Conservation (phyloP, 2,888 invertebrate species). For the Amblyjoppa fuscipennis region DNA sequence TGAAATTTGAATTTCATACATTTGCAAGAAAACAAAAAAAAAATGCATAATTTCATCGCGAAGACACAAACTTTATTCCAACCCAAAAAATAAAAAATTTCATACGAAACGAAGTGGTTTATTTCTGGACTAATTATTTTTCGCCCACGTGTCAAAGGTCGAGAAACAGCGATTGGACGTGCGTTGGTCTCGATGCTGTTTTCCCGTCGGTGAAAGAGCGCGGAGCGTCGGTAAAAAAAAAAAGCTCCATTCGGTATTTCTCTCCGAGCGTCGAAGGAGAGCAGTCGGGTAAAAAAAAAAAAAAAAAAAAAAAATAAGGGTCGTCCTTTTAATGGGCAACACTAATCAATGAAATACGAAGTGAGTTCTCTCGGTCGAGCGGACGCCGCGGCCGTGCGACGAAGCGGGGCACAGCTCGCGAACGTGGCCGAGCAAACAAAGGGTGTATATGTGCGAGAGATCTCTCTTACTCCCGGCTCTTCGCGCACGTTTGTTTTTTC, state of each 20-base stretch:
- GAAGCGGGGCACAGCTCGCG: conserved; percentile 72
- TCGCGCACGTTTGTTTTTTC: conserved; percentile 58
- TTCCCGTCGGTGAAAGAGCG: too few relatives aligned
- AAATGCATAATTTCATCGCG: too few relatives aligned
- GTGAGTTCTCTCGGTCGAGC: conserved; percentile 74
- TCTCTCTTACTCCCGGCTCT: conserved; percentile 13
- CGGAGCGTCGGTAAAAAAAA: background rate
- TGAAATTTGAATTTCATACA: too few relatives aligned
- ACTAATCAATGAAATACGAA: conserved; percentile 85
- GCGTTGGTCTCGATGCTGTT: too few relatives aligned
- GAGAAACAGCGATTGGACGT: too few relatives aligned
- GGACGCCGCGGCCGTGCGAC: conserved; percentile 66
- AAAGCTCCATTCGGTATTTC: background rate
- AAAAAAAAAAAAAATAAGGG: conserved; percentile 35
- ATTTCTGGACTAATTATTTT: too few relatives aligned
- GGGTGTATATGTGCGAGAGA: conserved; percentile 72
- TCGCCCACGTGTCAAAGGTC: too few relatives aligned
- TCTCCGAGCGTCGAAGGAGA: conserved; percentile 38
- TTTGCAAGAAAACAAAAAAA: too few relatives aligned
- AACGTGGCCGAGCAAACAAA: conserved; percentile 83
- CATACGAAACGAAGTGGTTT: too few relatives aligned
- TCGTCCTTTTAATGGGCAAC: conserved; percentile 84
- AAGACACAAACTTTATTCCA: too few relatives aligned
- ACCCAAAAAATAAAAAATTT: too few relatives aligned
- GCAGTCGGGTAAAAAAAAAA: conserved; percentile 78